A percentile compares a stretch with the other conserved stretches of the same genome.
phyloP scores from a whole-genome alignment of 2,113 vertebrate species.

The Rafetus swinhoei region DNA sequence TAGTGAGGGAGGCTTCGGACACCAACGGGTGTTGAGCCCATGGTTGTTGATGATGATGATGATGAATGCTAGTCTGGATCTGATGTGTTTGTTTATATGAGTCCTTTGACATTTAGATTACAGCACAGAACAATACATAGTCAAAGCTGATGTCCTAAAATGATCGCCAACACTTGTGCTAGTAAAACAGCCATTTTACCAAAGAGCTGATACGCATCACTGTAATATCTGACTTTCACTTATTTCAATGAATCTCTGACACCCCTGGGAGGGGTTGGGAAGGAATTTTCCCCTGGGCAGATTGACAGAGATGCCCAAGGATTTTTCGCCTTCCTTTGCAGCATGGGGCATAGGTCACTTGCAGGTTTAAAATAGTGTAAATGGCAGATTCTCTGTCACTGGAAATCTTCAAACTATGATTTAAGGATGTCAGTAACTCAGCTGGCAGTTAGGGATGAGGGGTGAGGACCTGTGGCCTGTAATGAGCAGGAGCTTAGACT shows the following conservation, averaged over 20 bases:
- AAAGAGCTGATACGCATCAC: not conserved
- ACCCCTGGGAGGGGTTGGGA: not conserved
- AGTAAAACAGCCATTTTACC: no score
- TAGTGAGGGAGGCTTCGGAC: no score
- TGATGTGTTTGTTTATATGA: no score
- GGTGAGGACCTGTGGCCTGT: not conserved
- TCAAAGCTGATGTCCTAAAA: no score
- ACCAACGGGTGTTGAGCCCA: no score
- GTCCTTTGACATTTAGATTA: no score
- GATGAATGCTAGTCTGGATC: no score
- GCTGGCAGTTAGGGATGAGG: not conserved
- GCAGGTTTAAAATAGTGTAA: not conserved
- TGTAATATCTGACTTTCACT: not conserved
- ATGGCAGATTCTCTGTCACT: not conserved
- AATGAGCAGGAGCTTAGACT: not conserved
- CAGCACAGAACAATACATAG: no score
- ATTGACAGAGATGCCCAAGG: not conserved
- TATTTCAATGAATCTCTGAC: rapidly evolving
- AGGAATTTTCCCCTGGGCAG: not conserved
- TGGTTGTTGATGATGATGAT: no score
- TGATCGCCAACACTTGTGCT: no score
- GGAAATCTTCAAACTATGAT: not conserved
- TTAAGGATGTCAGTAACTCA: not conserved
- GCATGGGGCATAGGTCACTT: not conserved
- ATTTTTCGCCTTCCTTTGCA: not conserved